phyloP scores from a whole-genome alignment of 2,797 vertebrate species.

The Alectoris magna region DNA sequence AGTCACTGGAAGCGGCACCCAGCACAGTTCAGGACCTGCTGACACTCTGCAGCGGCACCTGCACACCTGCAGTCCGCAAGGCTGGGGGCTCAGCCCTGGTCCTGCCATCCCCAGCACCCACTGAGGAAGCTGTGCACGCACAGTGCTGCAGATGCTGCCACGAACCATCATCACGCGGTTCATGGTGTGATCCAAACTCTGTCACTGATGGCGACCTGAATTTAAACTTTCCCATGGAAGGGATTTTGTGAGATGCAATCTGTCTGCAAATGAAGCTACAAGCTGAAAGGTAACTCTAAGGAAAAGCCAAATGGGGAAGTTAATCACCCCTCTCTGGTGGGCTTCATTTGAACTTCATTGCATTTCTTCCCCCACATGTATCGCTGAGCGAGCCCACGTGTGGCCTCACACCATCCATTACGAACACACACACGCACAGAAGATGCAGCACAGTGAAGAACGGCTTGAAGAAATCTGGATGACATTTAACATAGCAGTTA shows the following conservation, averaged over 20 bases:
- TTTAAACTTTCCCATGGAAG: background rate
- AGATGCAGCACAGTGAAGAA: constrained; percentile 1
- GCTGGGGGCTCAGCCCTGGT: fast-evolving
- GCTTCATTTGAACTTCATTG: constrained; percentile 17
- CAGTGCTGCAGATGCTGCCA: background rate
- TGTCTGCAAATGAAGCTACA: background rate
- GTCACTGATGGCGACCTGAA: background rate
- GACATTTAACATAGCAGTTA: constrained; percentile 57
- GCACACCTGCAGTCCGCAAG: background rate
- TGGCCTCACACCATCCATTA: background rate
- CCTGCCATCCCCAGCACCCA: background rate
- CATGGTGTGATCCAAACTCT: no score
- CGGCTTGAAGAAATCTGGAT: constrained; percentile 41
- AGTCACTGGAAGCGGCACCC: background rate
- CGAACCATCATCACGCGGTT: fast-evolving
- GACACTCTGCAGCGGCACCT: background rate
- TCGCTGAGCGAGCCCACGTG: background rate
- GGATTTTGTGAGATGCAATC: background rate
- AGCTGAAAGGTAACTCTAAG: background rate
- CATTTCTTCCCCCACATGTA: background rate
- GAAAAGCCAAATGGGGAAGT: background rate
- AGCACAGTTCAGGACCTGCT: fast-evolving
- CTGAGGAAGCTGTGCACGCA: fast-evolving
- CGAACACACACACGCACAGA: background rate
- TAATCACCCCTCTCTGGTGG: background rate